Evolutionary conservation across 2,888 invertebrate species (phyloP).

Genomic region (Lepidocyrtinus sp.): DNA sequence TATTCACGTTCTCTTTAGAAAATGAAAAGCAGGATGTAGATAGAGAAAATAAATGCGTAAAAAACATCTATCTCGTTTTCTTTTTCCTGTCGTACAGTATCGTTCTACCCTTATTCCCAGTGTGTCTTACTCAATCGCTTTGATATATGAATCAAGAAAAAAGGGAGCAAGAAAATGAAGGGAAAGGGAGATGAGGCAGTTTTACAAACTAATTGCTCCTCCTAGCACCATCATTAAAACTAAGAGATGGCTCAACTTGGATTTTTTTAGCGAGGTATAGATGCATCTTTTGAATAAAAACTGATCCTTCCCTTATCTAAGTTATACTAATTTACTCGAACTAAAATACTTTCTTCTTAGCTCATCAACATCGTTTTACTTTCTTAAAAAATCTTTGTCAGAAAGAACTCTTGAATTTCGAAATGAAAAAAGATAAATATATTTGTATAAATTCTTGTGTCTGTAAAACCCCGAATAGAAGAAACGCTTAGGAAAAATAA

Average conservation of each 20-base stretch:
- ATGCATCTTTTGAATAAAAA: too few relatives aligned
- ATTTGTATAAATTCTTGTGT: too few relatives aligned
- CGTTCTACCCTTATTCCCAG: neutral
- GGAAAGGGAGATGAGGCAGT: constrained; percentile 9
- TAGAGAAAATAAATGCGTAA: constrained; percentile 18
- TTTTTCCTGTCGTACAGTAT: neutral
- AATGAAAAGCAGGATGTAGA: neutral
- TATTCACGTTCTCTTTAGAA: too few relatives aligned
- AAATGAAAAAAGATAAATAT: too few relatives aligned
- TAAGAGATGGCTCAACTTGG: constrained; percentile 4
- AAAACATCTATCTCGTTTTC: neutral
- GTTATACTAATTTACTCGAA: too few relatives aligned
- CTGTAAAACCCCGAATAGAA: too few relatives aligned
- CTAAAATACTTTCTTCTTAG: too few relatives aligned
- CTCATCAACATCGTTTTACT: too few relatives aligned
- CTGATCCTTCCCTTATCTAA: too few relatives aligned
- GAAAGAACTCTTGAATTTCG: too few relatives aligned
- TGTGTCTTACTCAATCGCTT: constrained; percentile 24
- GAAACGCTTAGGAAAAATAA: too few relatives aligned
- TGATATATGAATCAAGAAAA: constrained; percentile 17
- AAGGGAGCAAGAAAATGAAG: constrained; percentile 8
- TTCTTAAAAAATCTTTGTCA: too few relatives aligned
- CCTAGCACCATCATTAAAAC: constrained; percentile 10
- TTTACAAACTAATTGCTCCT: constrained; percentile 15
- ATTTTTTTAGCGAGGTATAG: neutral